Evolutionary conservation across 2,797 vertebrate genomes (phyloP).

Genomic region (Xenopus petersii): DNA sequence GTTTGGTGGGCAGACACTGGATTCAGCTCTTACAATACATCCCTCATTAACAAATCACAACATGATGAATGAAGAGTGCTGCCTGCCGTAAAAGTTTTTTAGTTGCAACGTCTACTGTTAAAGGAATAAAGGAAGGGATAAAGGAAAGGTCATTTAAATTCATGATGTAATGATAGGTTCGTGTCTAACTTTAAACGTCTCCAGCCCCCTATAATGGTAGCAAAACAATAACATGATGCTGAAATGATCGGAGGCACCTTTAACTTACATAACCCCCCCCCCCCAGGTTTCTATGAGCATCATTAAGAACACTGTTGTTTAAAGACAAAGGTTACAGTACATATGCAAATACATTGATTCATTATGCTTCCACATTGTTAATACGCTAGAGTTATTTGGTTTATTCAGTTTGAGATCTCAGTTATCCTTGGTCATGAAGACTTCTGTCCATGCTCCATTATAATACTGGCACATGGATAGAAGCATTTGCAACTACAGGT

Average conservation of each 20-base stretch:
- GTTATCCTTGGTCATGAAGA: too few species aligned
- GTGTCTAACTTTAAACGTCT: neutral
- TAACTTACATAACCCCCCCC: neutral
- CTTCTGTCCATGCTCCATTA: too few species aligned
- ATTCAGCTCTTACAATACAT: slow-evolving; percentile 4
- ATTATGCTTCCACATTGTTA: too few species aligned
- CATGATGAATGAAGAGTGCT: slow-evolving; percentile 9
- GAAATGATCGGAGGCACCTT: neutral
- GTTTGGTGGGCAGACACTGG: slow-evolving; percentile 16
- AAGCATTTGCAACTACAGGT: too few species aligned
- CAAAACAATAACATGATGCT: neutral
- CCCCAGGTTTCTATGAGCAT: neutral
- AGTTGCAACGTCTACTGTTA: slow-evolving; percentile 3
- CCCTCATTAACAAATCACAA: slow-evolving; percentile 16
- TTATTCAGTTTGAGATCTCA: too few species aligned
- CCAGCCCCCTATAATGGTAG: neutral
- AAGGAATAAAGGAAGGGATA: slow-evolving; percentile 11
- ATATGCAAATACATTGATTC: too few species aligned
- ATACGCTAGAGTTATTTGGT: too few species aligned
- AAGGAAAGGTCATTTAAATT: neutral
- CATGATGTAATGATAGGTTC: slow-evolving; percentile 3
- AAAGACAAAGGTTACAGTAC: too few species aligned
- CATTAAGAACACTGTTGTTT: neutral
- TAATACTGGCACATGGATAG: too few species aligned
- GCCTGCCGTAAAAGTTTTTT: neutral